Conservation (phyloP, 2,797 vertebrate genomes). For the Lagorchestes hirsutus region DNA sequence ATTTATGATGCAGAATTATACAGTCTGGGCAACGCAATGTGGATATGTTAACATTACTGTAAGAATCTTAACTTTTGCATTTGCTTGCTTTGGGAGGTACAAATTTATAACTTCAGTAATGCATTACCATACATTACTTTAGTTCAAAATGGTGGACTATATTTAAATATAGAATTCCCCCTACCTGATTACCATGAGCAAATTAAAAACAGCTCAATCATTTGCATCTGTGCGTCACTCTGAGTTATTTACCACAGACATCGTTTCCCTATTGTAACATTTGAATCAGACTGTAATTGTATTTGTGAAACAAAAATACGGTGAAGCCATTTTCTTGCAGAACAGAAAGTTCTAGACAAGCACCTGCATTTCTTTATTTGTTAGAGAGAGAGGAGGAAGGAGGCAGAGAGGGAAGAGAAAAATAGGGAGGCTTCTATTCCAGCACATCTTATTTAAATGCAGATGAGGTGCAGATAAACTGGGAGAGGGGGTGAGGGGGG, state of each 20-base stretch:
- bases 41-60: conserved; percentile 46
- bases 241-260: conserved; percentile 61
- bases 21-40: neutral
- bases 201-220: conserved; percentile 75
- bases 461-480: neutral
- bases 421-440: conserved; percentile 19
- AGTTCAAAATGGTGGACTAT: conserved; percentile 60
- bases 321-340: conserved; percentile 51
- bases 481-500: neutral
- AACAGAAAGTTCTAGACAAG: conserved; percentile 75
- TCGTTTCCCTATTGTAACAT: conserved; percentile 39
- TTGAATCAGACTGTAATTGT: conserved; percentile 59
- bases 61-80: conserved; percentile 70
- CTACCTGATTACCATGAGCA: conserved; percentile 54
- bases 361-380: conserved; percentile 43
- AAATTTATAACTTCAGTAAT: conserved; percentile 36
- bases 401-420: conserved; percentile 7
- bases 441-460: neutral
- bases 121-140: conserved; percentile 40
- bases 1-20: conserved; percentile 72
- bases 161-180: conserved; percentile 69
- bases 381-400: neutral
- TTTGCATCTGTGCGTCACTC: conserved; percentile 71
- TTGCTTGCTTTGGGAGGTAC: conserved; percentile 58
- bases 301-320: conserved; percentile 70